Base-by-base conservation (phyloP, 2,113 vertebrate genomes). In the Brachyhypopomus gauderio region DNA sequence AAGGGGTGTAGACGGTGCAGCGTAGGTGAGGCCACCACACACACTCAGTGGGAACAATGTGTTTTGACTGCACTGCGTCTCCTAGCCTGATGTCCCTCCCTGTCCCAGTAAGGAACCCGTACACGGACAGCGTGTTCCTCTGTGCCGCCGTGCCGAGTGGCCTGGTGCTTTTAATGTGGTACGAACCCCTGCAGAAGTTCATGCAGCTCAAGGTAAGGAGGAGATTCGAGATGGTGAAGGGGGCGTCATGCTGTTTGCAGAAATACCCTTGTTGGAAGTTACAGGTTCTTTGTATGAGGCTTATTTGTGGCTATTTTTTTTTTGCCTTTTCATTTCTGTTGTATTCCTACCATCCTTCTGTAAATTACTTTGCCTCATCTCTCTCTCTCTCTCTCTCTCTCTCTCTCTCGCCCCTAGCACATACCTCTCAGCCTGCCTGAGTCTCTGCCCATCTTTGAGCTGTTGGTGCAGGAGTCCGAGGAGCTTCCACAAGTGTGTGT, bases 391-490 rank as follows among this genome's bases (percentile, higher is more conserved):
- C 59, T 23, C 20, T 34, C 3, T n/a, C 30, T 34, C 59, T 22
- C 25, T 60, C n/a, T 27, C 27, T 19, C 41, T 56, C 25, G 66
- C 38, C 9, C 23, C 22, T 82, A 97, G 96, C 93, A 95, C 66
- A 91, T 96, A 66, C 17, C 92, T 0, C 81, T 93, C 12, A 89
- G 66, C 38, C 86, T 96, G 1, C 95, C 96, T 0, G 94, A 94
- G 72, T 88, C 89, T 1, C 90, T 94, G 56, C 91, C 90, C 0
- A 77, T 96, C 63, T 95, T 97, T 84, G 95, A 97, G 88, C 92
- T 96, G 1, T 90, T 97, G 85, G 95, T 97, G 52, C 78, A 93
- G 84, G 93, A 94, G 0, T 91, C 88, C 0, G 94, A 97, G 59
- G 96, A 97, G 89, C 91, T 96, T 16, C 96, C 96, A 0, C 81